phyloP scores from a whole-genome alignment of 2,888 invertebrate species.

The Ceriagrion tenellum region DNA sequence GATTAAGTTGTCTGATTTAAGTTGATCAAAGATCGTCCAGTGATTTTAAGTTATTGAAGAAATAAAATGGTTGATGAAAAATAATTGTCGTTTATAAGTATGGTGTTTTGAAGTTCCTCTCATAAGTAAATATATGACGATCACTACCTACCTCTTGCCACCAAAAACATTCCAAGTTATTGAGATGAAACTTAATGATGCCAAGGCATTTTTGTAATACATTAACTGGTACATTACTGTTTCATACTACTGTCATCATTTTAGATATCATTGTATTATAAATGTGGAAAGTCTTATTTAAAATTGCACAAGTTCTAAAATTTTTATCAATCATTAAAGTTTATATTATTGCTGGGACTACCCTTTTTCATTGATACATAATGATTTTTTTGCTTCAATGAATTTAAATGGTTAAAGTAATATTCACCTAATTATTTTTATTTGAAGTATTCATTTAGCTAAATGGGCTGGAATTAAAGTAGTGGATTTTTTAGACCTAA shows the following conservation, averaged over 20 bases:
- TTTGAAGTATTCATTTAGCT: not conserved
- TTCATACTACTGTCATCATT: constrained; percentile 16
- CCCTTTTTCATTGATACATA: constrained; percentile 17
- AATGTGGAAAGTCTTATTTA: constrained; percentile 42
- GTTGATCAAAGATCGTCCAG: constrained; percentile 73
- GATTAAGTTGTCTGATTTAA: constrained; percentile 72
- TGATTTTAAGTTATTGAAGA: constrained; percentile 73
- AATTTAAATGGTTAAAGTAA: not conserved
- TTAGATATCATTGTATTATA: constrained; percentile 4
- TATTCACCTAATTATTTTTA: not conserved
- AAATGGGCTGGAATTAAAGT: too few relatives aligned
- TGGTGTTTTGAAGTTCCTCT: constrained; percentile 64
- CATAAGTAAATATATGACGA: not conserved
- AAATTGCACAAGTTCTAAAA: constrained; percentile 28
- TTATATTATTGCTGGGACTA: constrained; percentile 32
- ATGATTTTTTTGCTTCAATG: constrained; percentile 1
- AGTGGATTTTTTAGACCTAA: too few relatives aligned
- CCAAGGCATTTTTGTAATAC: not conserved
- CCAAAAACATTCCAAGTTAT: constrained; percentile 21
- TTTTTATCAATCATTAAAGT: constrained; percentile 51
- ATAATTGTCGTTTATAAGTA: constrained; percentile 70
- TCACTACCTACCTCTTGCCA: constrained; percentile 22
- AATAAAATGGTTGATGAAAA: constrained; percentile 73
- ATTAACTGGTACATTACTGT: not conserved
- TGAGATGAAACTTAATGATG: constrained; percentile 6